phyloP scores from a whole-genome alignment of 2,888 invertebrate species.

The Hypomecis punctinalis region DNA sequence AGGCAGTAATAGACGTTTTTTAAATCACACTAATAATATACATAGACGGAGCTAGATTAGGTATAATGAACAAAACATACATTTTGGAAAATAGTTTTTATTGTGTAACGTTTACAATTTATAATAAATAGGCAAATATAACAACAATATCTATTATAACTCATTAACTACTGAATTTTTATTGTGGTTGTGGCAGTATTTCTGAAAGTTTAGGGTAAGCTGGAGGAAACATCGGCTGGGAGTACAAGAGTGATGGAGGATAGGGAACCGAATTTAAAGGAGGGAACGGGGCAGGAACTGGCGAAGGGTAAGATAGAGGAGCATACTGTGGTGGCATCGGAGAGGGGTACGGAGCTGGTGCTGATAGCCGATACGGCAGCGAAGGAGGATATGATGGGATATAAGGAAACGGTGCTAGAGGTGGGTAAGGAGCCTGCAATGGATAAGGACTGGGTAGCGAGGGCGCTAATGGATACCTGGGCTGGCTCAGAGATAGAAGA shows the following conservation, averaged over 20 bases:
- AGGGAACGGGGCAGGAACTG: conserved; percentile 17
- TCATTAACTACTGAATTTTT: conserved; percentile 18
- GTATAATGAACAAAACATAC: too few relatives aligned
- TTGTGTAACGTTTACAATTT: neutral
- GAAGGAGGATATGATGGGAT: conserved; percentile 34
- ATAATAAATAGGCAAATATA: neutral
- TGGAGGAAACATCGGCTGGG: conserved; percentile 12
- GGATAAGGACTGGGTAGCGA: conserved; percentile 15
- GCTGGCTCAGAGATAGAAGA: conserved; percentile 7
- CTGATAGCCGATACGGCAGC: conserved; percentile 32
- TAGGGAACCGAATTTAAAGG: conserved; percentile 1
- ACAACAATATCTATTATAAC: neutral
- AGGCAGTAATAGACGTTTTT: too few relatives aligned
- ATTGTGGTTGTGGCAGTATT: conserved; percentile 28
- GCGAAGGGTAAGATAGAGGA: conserved; percentile 17
- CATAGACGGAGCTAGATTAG: too few relatives aligned
- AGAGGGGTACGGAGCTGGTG: conserved; percentile 33
- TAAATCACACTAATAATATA: too few relatives aligned
- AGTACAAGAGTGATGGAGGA: conserved; percentile 13
- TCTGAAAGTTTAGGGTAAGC: conserved; percentile 31
- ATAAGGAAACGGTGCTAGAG: conserved; percentile 25
- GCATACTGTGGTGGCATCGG: conserved; percentile 25
- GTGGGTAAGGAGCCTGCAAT: conserved; percentile 24
- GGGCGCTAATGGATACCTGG: conserved; percentile 15
- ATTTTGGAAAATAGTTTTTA: too few relatives aligned